Percentiles rank a stretch among this genome's conserved stretches.
phyloP scores from a whole-genome alignment of 2,113 vertebrate species.

The Theropithecus gelada region DNA sequence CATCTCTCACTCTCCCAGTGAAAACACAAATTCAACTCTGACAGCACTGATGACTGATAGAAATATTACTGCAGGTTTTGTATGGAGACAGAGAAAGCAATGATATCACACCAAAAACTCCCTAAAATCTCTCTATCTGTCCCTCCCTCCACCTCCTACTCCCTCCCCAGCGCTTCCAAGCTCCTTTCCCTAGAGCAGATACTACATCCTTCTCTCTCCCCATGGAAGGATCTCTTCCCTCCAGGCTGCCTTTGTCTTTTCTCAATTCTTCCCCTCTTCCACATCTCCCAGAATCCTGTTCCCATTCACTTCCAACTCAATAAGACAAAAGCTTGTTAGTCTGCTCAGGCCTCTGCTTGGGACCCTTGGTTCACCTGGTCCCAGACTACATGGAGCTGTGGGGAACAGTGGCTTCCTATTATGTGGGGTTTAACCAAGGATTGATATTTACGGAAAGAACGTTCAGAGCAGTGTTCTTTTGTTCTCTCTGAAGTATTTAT shows the following conservation, averaged over 20 bases:
- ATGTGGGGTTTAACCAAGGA: not conserved
- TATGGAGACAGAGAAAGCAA: not conserved
- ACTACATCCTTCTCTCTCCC: not conserved
- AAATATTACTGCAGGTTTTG: not conserved
- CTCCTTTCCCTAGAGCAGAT: not conserved
- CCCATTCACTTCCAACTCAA: not conserved
- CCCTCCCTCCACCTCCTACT: accelerated
- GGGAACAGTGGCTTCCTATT: not conserved
- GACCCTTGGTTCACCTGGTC: not conserved
- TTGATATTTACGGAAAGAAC: not conserved
- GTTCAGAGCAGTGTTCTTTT: not conserved
- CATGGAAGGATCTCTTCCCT: accelerated
- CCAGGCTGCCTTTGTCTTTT: not conserved
- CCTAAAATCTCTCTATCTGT: not conserved
- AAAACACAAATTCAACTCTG: not conserved
- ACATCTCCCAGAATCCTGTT: not conserved
- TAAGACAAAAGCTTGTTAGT: not conserved
- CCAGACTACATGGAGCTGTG: not conserved
- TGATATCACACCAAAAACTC: not conserved
- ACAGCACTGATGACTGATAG: not conserved
- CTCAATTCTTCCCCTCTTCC: not conserved
- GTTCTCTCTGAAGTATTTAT: not conserved
- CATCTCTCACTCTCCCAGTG: not conserved
- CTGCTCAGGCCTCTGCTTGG: not conserved
- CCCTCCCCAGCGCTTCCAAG: not conserved